Base-by-base conservation (phyloP, 2,113 vertebrate genomes). In the Forbesichthys agassizii region DNA sequence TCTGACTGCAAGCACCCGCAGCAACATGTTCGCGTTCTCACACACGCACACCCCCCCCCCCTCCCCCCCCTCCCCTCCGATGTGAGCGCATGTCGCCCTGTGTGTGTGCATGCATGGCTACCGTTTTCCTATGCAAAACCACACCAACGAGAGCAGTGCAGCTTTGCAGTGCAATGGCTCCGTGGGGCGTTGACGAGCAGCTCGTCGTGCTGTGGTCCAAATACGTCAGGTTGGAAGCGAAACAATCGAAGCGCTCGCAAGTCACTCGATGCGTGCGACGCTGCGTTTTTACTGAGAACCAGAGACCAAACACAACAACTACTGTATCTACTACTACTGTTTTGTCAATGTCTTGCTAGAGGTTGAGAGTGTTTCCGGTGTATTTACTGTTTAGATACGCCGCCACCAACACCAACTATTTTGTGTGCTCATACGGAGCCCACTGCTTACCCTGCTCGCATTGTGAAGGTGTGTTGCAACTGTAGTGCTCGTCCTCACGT, bases 91-190 rank as follows among this genome's bases (percentile, higher is more conserved):
- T 71, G 60, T 82, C 63, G 56, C 71, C 65, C 66, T 75, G 59
- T 58, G 64, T 84, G 73, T 64, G 65, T 84, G 74, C 61, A 81
- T 75, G 80, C 57, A 71, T 3, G 33, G 70, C 70, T 74, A 71
- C 81, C 74, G 73, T 27, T 27, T 27, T 27, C 27, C 27, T 66
- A 65, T 74, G 59, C 71, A 75, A 27, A 74, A 81, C 67, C 53
- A 11, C 78, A 73, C 47, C 33, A 49, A 48, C 33, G 72, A 72
- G 60, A 74, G 63, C 68, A 46, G 59, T 75, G 81, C 77, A 79
- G 75, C 48, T 78, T 74, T 88, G 82, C 84, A 84, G 78, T 60
- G 79, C 82, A 71, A 63, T 48, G 64, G 13, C 48, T 52, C 63
- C 54, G 55, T 33, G 8, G 48, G 71, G 42, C 14, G 7, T 0